Conservation (phyloP, 2,113 vertebrate species). For the Athene cunicularia region DNA sequence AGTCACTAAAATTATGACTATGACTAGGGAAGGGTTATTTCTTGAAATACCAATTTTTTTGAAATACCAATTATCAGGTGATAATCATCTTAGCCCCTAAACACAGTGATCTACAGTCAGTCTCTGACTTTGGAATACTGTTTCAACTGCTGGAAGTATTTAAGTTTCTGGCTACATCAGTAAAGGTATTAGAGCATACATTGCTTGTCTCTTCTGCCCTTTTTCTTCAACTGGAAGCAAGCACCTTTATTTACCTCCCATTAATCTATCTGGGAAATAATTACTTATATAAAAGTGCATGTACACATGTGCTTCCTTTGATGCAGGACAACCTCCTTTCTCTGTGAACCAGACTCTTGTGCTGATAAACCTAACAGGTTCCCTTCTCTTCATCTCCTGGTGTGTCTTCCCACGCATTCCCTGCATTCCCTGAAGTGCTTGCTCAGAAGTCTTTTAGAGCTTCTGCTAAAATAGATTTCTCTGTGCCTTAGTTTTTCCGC, state of each 20-base stretch:
- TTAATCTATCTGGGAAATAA: neutral
- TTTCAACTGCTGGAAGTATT: neutral
- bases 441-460: neutral
- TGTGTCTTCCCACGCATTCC: neutral
- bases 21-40: neutral
- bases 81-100: neutral
- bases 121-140: neutral
- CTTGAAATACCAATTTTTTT: neutral
- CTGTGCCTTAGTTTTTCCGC: neutral
- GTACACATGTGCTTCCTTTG: neutral
- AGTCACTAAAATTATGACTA: neutral
- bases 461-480: neutral
- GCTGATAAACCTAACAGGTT: neutral
- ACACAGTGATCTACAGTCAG: neutral
- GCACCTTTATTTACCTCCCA: neutral
- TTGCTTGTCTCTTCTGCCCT: neutral
- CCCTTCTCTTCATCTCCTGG: neutral
- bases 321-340: neutral
- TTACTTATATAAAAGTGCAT: neutral
- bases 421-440: neutral
- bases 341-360: neutral
- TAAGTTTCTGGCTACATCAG: neutral
- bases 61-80: neutral
- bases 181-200: neutral
- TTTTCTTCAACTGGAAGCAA: neutral